These are phyloP conservation scores for mouse (Mus musculus) DNA, from an alignment of 2,113 vertebrate genomes.

Conservation along the genomic window GRCm39 chr9:81604001-81604500, in stretches of 20 bases:
- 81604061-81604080: not conserved
- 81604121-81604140: not conserved
- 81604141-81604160: too few relatives aligned
- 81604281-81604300: not conserved
- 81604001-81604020: not conserved
- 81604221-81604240: not conserved
- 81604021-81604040: not conserved
- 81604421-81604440: too few relatives aligned
- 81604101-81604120: not conserved
- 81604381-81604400: too few relatives aligned
- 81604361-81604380: too few relatives aligned
- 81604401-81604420: too few relatives aligned
- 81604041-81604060: not conserved
- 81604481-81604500: too few relatives aligned
- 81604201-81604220: too few relatives aligned
- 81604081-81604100: too few relatives aligned
- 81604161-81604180: not conserved
- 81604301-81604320: not conserved
- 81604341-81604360: too few relatives aligned
- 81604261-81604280: too few relatives aligned
- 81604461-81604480: too few relatives aligned
- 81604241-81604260: not conserved
- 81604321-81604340: not conserved
- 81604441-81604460: too few relatives aligned
- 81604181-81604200: not conserved